Evolutionary conservation across 2,888 invertebrate species (phyloP), one percentile per base, ranked within the genome.

Genomic region (Phyllotreta striolata): DNA sequence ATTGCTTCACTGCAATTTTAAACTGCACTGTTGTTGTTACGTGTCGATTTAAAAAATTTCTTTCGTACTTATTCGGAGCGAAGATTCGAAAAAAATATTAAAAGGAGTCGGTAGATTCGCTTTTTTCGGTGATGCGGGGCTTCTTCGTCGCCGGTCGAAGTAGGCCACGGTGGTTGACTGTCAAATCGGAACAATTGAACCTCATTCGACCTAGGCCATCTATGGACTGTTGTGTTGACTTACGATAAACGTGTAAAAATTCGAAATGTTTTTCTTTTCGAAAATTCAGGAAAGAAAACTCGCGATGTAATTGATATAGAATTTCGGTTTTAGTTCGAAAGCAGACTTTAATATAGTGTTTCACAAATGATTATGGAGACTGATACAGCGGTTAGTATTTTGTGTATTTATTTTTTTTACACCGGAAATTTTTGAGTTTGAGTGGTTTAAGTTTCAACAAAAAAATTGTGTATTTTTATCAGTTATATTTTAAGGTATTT

Each of bases 1-100:
- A 74, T 74, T 74, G 72, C 69, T 74, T 75, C 75, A 73, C 73
- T 74, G 73, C 69, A 70, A 70, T 70, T 70, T 71, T 64, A 72
- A 67, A 68, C 66, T 68, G 70, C 73, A 71, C 68, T 58, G 62
- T 63, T 70, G 70, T 71, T 68, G 69, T 70, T 72, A 70, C 68
- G 70, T 66, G 61, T 46, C 66, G 66, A 68, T 68, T 67, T 64
- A 60, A 65, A 62, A 66, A 62, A 55, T 66, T 62, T 57, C 57
- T 55, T 62, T 24, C 55, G 37, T 41, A 56, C 64, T 55, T 62
- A 62, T 40, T 64, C 61, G 58, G 7, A 40, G 58, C 51, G 37
- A 59, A 59, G 40, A 35, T 38, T 8, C 24, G 24, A 24, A 24
- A 24, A 24, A 24, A 24, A 24, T 24, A 24, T 24, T 24, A 24